Percentiles rank a stretch among this genome's conserved stretches.
phyloP scores from a whole-genome alignment of 1,140 invertebrate species.

The Magallana angulata region DNA sequence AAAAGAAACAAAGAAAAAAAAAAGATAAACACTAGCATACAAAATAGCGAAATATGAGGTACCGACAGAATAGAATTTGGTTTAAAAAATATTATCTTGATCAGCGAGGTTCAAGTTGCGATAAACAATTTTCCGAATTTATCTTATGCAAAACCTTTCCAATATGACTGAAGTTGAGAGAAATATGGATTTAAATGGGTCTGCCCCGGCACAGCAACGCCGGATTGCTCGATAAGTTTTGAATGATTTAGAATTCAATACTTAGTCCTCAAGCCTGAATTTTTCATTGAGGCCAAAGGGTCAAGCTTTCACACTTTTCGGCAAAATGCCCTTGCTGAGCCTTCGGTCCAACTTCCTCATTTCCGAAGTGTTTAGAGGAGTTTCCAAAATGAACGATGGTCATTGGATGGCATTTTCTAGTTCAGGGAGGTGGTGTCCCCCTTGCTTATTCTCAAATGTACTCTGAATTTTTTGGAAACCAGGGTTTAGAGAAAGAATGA shows the following conservation, averaged over 20 bases:
- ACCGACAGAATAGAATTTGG: too few relatives aligned
- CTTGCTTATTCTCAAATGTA: not conserved
- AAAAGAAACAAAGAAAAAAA: too few relatives aligned
- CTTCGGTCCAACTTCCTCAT: not conserved
- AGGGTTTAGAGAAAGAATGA: not conserved
- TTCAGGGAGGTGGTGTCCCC: not conserved
- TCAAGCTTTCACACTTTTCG: too few relatives aligned
- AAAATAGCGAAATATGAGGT: too few relatives aligned
- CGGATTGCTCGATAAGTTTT: constrained; percentile 8
- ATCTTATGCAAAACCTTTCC: too few relatives aligned
- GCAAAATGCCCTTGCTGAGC: not conserved
- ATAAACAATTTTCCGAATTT: too few relatives aligned
- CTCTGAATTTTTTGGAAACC: not conserved
- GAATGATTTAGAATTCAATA: not conserved
- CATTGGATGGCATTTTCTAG: not conserved
- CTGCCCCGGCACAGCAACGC: not conserved
- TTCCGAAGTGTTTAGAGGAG: not conserved
- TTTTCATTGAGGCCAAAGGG: too few relatives aligned
- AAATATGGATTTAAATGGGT: too few relatives aligned
- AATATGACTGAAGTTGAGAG: too few relatives aligned
- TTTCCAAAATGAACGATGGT: not conserved
- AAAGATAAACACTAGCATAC: too few relatives aligned
- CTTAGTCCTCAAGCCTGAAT: not conserved
- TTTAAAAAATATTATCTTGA: too few relatives aligned
- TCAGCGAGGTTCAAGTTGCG: too few relatives aligned